Evolutionary conservation across 2,113 vertebrate genomes (phyloP).

Genomic region (Sitta europaea): DNA sequence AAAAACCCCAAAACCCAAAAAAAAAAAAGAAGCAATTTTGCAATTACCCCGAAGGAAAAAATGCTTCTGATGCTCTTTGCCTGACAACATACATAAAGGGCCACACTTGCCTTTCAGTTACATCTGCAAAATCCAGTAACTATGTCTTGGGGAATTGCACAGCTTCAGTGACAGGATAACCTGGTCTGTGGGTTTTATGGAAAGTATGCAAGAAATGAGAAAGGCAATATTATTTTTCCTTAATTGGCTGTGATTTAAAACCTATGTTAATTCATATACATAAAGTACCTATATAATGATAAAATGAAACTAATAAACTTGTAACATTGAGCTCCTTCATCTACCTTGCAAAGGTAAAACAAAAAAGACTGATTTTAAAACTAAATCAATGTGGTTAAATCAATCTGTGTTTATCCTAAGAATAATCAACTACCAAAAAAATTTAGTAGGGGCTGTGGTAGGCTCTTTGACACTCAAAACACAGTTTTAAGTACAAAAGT

Average conservation of each 20-base stretch:
- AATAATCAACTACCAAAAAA: not conserved
- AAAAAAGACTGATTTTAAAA: not conserved
- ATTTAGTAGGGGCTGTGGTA: not conserved
- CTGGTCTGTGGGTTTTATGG: not conserved
- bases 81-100: not conserved
- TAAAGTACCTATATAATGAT: not conserved
- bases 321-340: not conserved
- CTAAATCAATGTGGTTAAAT: not conserved
- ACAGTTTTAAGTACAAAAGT: too few relatives aligned
- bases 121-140: not conserved
- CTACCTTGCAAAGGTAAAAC: not conserved
- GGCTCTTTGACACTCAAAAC: not conserved
- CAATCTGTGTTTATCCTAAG: not conserved
- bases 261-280: not conserved
- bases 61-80: not conserved
- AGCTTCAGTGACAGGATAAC: not conserved
- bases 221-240: not conserved
- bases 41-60: constrained; percentile 20
- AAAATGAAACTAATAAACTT: not conserved
- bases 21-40: constrained; percentile 26
- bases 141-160: not conserved
- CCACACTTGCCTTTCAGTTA: not conserved
- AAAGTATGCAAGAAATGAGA: not conserved
- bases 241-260: not conserved
- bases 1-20: too few relatives aligned